These are phyloP conservation scores for Ophiodon elongatus DNA, from an alignment of 2,113 vertebrate species.

Conservation along the genomic window DNA sequence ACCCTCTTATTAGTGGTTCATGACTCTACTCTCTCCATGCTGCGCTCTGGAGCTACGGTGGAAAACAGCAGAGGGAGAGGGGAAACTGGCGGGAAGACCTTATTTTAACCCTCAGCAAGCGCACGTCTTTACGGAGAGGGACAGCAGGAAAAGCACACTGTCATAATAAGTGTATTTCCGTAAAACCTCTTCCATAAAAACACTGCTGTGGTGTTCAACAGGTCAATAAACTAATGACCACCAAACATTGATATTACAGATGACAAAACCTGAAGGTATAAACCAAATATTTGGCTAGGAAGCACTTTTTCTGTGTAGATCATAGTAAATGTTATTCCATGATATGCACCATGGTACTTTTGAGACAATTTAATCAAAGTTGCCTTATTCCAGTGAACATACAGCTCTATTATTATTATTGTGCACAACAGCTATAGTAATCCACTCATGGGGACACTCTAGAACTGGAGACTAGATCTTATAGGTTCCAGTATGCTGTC, in stretches of 20 bases:
- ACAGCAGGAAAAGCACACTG: conserved; percentile 10
- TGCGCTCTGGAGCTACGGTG: conserved; percentile 48
- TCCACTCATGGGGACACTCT: neutral
- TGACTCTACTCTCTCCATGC: conserved; percentile 77
- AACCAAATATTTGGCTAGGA: neutral
- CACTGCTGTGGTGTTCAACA: neutral
- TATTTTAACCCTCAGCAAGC: conserved; percentile 54
- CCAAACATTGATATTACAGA: neutral
- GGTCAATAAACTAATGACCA: conserved; percentile 5
- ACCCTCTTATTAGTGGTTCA: conserved; percentile 84
- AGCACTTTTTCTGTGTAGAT: neutral
- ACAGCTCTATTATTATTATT: neutral
- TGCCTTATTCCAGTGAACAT: neutral
- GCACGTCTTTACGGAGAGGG: conserved; percentile 32
- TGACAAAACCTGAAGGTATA: neutral
- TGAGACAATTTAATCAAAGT: conserved; percentile 12
- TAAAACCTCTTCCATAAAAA: conserved; percentile 28
- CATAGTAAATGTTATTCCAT: neutral
- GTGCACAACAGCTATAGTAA: conserved; percentile 4
- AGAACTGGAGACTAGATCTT: neutral
- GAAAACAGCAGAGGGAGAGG: conserved; percentile 68
- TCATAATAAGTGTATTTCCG: conserved; percentile 1
- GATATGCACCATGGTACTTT: neutral
- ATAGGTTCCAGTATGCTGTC: neutral
- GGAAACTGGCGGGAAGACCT: conserved; percentile 58